Evolutionary conservation across 2,888 invertebrate species (phyloP), one percentile per base, ranked within the genome.

Genomic region (Baronia brevicornis): DNA sequence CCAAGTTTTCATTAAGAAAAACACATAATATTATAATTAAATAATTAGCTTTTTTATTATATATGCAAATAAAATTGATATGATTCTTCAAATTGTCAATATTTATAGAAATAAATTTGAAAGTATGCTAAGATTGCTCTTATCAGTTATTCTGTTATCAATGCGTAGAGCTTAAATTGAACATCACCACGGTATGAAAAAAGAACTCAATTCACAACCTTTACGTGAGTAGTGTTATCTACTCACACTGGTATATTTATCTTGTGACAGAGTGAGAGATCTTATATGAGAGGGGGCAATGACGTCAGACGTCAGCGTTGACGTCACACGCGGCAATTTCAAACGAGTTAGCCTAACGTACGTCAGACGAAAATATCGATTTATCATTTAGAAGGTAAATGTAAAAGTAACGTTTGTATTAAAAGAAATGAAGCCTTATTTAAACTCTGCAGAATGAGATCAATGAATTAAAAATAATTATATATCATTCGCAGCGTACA

Each of bases 311-410:
- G 39, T 39, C 41, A 44, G 40, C 44, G 52, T 60, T 72, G 71
- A 84, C 84, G 84, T 84, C 84, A 84, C 51, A 53, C 68, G 82
- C 84, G 84, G 73, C 75, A 84, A 80, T 75, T 84, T 82, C 71
- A 80, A 85, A 80, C 56, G 56, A 49, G 43, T 41, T 59, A 57
- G 55, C 58, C 10, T 55, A 54, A 53, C 35, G 56, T 64, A 75
- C 75, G 75, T 75, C 77, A 78, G 65, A 56, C 51, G 41, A 49
- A 58, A 51, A 49, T 72, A 78, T 75, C 61, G 77, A 78, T 75
- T 74, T 70, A 66, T 55, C 39, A 31, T 41, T 35, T 24, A 34
- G 38, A 33, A 46, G 22, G 35, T 25, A 39, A 38, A 38, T 35
- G 18, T 21, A 20, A 21, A 18, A 25, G 24, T 18, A 25, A 32